phyloP scores from a whole-genome alignment of 2,113 vertebrate species.

The Halichoerus grypus region DNA sequence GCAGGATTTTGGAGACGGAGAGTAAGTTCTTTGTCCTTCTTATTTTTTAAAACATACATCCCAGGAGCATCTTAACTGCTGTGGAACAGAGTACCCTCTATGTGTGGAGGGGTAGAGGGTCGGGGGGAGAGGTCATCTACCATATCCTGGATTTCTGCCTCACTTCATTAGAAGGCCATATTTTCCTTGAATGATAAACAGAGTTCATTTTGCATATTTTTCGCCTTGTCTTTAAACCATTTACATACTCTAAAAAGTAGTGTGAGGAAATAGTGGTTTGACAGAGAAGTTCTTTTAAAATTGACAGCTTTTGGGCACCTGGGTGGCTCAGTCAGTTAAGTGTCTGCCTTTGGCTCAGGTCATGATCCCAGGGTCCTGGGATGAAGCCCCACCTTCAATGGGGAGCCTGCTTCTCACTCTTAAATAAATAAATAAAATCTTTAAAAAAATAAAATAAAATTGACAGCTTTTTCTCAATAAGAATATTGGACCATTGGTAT shows the following conservation, averaged over 20 bases:
- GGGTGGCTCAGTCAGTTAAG: too few species aligned
- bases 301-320: background rate
- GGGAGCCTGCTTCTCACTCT: too few species aligned
- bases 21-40: background rate
- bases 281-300: background rate
- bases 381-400: accelerated
- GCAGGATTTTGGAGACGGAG: background rate
- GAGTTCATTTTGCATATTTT: background rate
- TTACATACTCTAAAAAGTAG: background rate
- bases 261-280: background rate
- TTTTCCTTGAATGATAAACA: background rate
- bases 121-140: background rate
- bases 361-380: too few species aligned
- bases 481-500: background rate
- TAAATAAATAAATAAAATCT: too few species aligned
- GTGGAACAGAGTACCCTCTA: accelerated
- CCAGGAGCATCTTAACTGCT: background rate
- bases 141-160: background rate
- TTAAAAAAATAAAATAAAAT: background rate
- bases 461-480: background rate
- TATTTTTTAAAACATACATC: background rate
- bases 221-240: background rate
- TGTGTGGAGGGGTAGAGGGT: background rate
- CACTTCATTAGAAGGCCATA: background rate
- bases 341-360: too few species aligned